Evolutionary conservation across 2,797 vertebrate species (phyloP).

Genomic region (Sparidentex hasta): DNA sequence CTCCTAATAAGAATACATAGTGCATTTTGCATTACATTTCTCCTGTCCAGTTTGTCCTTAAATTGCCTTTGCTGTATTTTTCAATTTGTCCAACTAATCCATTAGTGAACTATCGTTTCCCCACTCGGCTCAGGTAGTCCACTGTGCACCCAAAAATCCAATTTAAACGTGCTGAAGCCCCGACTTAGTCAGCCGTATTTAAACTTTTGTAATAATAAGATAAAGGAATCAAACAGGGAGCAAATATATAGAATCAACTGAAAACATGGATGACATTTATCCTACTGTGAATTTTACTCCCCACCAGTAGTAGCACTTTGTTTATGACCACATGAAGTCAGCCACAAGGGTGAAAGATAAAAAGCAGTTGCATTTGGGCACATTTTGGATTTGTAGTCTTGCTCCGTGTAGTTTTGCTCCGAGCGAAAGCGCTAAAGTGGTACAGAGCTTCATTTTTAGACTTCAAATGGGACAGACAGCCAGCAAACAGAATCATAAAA

Average conservation of each 20-base stretch:
- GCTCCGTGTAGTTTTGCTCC: slow-evolving; percentile 35
- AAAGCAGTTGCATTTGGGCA: slow-evolving; percentile 56
- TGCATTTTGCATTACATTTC: slow-evolving; percentile 49
- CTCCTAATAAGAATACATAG: slow-evolving; percentile 34
- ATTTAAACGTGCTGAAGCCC: slow-evolving; percentile 40
- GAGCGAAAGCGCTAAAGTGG: slow-evolving; percentile 54
- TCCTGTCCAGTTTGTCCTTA: slow-evolving; percentile 38
- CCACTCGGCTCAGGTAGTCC: slow-evolving; percentile 32
- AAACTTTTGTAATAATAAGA: slow-evolving; percentile 15
- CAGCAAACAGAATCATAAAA: slow-evolving; percentile 29
- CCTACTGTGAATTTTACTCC: slow-evolving; percentile 22
- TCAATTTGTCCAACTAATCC: slow-evolving; percentile 52
- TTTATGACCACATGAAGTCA: slow-evolving; percentile 53
- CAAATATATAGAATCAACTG: slow-evolving; percentile 19
- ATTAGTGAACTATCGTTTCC: slow-evolving; percentile 47
- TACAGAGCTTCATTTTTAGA: slow-evolving; percentile 37
- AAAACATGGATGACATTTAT: slow-evolving; percentile 36
- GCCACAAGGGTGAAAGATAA: slow-evolving; percentile 50
- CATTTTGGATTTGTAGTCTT: slow-evolving; percentile 49
- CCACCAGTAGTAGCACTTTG: slow-evolving; percentile 28
- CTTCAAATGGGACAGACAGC: slow-evolving; percentile 45
- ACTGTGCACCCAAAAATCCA: slow-evolving; percentile 29
- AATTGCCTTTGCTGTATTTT: slow-evolving; percentile 50
- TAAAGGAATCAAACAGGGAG: slow-evolving; percentile 25
- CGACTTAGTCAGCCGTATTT: slow-evolving; percentile 22